Evolutionary conservation across 2,113 vertebrate species (phyloP).

Genomic region (Pitta sordida): DNA sequence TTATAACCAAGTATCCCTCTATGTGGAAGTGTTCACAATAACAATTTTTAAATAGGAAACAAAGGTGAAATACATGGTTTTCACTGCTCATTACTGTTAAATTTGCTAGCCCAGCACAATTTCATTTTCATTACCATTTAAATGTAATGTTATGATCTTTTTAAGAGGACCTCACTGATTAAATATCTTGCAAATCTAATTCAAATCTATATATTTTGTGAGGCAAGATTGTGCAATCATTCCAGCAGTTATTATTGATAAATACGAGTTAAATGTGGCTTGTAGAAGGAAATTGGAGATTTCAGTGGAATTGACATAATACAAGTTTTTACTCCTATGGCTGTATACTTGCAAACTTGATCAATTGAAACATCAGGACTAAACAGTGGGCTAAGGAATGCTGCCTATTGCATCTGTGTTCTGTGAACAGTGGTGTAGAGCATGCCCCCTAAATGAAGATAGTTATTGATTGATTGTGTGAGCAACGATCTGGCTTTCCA

Average conservation of each 20-base stretch:
- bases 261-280: neutral
- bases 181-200: neutral
- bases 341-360: neutral
- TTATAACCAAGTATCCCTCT: neutral
- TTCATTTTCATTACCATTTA: neutral
- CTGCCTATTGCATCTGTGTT: neutral
- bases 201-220: neutral
- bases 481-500: neutral
- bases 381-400: neutral
- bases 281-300: neutral
- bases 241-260: neutral
- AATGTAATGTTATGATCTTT: neutral
- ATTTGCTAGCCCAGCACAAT: neutral
- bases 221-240: neutral
- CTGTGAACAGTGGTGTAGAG: neutral
- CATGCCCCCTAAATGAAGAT: neutral
- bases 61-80: neutral
- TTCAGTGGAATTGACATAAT: neutral
- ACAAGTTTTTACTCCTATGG: neutral
- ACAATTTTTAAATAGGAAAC: neutral
- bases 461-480: neutral
- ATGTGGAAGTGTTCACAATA: rapidly evolving
- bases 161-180: neutral
- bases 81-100: neutral
- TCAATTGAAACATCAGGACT: neutral